phyloP scores from a whole-genome alignment of 2,888 invertebrate genomes.

The Drosophila parthenogenetica region DNA sequence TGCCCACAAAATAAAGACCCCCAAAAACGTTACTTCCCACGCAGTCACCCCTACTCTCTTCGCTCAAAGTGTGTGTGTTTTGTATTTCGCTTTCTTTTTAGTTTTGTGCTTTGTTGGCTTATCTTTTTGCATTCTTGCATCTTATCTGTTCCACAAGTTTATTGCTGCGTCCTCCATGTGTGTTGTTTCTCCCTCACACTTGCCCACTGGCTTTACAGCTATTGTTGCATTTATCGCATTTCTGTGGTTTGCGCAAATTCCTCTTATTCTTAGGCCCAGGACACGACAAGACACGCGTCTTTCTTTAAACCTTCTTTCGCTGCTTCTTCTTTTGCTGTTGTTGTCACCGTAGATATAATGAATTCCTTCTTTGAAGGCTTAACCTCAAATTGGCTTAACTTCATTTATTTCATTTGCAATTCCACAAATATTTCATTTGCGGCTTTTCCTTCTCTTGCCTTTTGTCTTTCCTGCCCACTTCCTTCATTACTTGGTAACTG shows the following conservation, averaged over 20 bases:
- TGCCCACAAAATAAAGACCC: slow-evolving; percentile 4
- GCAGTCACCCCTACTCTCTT: slow-evolving; percentile 1
- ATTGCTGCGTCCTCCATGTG: slow-evolving; percentile 43
- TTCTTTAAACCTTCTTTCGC: slow-evolving; percentile 20
- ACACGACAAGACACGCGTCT: slow-evolving; percentile 55
- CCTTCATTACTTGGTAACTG: slow-evolving; percentile 31
- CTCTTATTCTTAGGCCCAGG: slow-evolving; percentile 32
- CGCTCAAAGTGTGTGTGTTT: slow-evolving; percentile 1
- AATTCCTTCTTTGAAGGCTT: slow-evolving; percentile 72
- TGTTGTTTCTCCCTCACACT: slow-evolving; percentile 29
- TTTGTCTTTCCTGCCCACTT: background rate
- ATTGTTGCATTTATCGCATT: slow-evolving; percentile 77
- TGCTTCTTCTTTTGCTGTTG: slow-evolving; percentile 5
- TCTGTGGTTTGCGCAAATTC: slow-evolving; percentile 64
- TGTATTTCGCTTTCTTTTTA: slow-evolving; percentile 3
- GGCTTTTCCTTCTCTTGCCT: slow-evolving; percentile 36
- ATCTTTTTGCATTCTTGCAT: slow-evolving; percentile 56
- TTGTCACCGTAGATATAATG: slow-evolving; percentile 58
- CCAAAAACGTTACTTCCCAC: slow-evolving; percentile 26
- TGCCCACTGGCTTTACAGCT: slow-evolving; percentile 61
- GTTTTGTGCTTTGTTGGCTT: slow-evolving; percentile 21
- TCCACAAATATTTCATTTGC: slow-evolving; percentile 69
- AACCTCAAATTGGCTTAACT: slow-evolving; percentile 79
- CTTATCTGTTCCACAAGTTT: slow-evolving; percentile 48
- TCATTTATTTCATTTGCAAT: slow-evolving; percentile 73